Evolutionary conservation across 2,113 vertebrate genomes (phyloP).

Genomic region (Sprattus sprattus): DNA sequence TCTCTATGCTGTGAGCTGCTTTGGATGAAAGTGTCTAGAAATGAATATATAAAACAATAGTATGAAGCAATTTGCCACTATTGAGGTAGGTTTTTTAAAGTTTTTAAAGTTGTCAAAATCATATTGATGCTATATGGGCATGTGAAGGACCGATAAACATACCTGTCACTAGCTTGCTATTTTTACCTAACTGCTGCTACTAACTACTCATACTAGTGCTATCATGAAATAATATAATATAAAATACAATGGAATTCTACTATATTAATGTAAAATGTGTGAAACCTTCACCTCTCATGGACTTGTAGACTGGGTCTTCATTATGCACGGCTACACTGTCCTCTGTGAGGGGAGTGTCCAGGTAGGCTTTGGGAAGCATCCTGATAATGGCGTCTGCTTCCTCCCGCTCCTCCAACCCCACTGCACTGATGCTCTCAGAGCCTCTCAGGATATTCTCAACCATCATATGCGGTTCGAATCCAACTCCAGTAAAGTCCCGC

Average conservation of each 20-base stretch:
- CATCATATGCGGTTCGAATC: conserved; percentile 30
- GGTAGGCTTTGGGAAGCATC: background rate
- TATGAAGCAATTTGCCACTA: too few species aligned
- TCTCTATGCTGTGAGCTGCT: background rate
- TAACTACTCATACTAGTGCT: too few species aligned
- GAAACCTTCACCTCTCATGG: background rate
- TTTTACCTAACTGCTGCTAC: too few species aligned
- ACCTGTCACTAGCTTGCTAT: too few species aligned
- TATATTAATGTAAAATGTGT: too few species aligned
- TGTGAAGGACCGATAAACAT: too few species aligned
- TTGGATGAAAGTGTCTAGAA: background rate
- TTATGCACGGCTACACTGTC: background rate
- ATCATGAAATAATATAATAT: too few species aligned
- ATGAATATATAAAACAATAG: too few species aligned
- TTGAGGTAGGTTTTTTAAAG: too few species aligned
- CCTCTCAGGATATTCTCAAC: conserved; percentile 28
- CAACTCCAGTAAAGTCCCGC: conserved; percentile 23
- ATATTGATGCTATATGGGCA: too few species aligned
- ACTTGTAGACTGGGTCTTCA: background rate
- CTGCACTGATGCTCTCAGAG: conserved; percentile 25
- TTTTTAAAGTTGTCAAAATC: too few species aligned
- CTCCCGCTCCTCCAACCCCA: conserved; percentile 10
- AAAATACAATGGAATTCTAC: too few species aligned
- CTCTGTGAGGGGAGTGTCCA: conserved; percentile 24
- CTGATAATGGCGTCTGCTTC: background rate